Conservation (phyloP, 1,140 invertebrate species). For the Drosophila simulans region DNA sequence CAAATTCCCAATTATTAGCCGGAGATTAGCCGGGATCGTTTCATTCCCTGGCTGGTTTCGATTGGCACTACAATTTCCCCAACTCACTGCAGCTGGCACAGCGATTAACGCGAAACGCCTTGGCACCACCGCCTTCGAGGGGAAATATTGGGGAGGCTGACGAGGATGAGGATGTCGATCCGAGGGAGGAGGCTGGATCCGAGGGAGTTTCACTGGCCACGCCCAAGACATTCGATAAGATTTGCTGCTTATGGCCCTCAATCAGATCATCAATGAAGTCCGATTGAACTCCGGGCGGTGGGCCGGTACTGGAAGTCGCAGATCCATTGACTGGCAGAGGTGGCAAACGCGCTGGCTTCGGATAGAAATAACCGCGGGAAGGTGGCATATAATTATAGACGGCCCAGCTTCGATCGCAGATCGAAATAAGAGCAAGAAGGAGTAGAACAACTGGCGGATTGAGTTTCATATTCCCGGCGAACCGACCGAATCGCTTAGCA, state of each 20-base stretch:
- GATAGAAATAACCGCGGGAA: conserved; percentile 60
- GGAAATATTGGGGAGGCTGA: conserved; percentile 16
- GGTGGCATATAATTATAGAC: conserved; percentile 43
- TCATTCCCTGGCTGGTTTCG: conserved; percentile 24
- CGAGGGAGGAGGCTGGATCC: conserved; percentile 13
- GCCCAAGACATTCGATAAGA: conserved; percentile 72
- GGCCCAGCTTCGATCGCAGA: conserved; percentile 14
- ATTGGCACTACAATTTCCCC: conserved; percentile 14
- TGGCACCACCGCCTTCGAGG: conserved; percentile 59
- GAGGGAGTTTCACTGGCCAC: conserved; percentile 27
- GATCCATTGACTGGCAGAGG: conserved; percentile 29
- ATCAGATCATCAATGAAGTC: conserved; percentile 83
- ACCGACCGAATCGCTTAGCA: conserved; percentile 59
- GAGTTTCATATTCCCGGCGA: conserved; percentile 56
- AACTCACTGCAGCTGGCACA: conserved; percentile 80
- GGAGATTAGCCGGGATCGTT: conserved; percentile 33
- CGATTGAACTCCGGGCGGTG: conserved; percentile 62
- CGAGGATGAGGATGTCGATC: neutral
- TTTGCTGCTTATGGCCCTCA: conserved; percentile 78
- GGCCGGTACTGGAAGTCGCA: conserved; percentile 14
- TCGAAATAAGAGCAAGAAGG: conserved; percentile 25
- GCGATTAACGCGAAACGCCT: conserved; percentile 72
- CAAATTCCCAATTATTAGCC: conserved; percentile 24
- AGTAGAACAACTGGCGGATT: conserved; percentile 20
- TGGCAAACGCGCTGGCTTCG: conserved; percentile 56